A percentile compares a stretch with the other conserved stretches of the same genome.
Evolutionary conservation across 2,797 vertebrate genomes (phyloP).

Genomic region (Ataeniobius toweri): DNA sequence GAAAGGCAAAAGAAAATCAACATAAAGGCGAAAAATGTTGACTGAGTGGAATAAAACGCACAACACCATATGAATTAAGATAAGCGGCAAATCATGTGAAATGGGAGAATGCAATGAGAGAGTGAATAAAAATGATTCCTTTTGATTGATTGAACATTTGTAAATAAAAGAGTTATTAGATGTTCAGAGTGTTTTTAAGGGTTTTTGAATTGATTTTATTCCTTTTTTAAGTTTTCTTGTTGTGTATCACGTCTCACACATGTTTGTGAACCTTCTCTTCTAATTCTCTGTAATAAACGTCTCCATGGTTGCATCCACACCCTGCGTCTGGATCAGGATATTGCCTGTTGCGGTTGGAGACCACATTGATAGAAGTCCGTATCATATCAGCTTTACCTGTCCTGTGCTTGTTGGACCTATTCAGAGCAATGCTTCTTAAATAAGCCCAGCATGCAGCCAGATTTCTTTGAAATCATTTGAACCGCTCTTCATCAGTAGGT

Average conservation of each 20-base stretch:
- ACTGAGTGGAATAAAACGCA: neutral
- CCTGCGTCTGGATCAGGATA: neutral
- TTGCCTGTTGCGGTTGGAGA: neutral
- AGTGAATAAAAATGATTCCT: neutral
- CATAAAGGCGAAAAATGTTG: neutral
- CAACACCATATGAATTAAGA: neutral
- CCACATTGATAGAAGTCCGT: neutral
- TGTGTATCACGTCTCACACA: neutral
- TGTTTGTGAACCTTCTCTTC: neutral
- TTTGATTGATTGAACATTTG: neutral
- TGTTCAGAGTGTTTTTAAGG: neutral
- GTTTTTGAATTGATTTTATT: neutral
- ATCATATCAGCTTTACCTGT: neutral
- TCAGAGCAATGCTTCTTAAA: neutral
- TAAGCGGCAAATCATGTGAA: neutral
- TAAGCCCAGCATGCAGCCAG: no score
- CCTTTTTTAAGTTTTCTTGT: neutral
- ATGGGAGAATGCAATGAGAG: no score
- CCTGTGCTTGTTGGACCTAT: neutral
- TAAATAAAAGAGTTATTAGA: neutral
- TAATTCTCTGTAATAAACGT: neutral
- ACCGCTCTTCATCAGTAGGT: neutral
- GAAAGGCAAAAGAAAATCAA: neutral
- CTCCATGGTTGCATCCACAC: slow-evolving; percentile 4
- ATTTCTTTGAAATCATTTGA: neutral